These are phyloP conservation scores for Pachycephala philippinensis DNA, from an alignment of 2,113 vertebrate genomes.

Conservation along the genomic window DNA sequence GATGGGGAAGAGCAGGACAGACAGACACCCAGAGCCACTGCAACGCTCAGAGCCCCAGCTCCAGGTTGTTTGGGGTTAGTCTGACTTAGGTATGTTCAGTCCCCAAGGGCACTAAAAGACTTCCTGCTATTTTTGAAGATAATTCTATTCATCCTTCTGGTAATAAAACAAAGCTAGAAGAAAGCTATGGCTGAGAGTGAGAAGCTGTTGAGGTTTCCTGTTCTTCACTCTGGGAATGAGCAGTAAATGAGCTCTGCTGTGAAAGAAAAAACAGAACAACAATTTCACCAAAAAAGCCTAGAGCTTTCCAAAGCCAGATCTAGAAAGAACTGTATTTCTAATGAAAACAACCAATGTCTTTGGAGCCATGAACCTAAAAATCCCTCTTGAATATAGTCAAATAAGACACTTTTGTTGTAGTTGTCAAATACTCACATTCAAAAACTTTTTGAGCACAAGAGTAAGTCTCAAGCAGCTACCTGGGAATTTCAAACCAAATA, in stretches of 20 bases:
- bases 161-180: slow-evolving; percentile 7
- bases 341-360: background rate
- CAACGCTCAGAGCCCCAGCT: background rate
- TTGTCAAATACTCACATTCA: background rate
- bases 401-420: background rate
- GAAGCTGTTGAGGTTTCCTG: slow-evolving; percentile 29
- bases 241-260: background rate
- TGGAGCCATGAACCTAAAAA: background rate
- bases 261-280: background rate
- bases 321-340: background rate
- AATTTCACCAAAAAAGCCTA: background rate
- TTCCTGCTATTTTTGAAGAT: slow-evolving; percentile 19
- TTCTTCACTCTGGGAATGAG: background rate
- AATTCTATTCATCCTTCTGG: slow-evolving; percentile 20
- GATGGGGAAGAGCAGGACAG: background rate
- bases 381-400: background rate
- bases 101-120: background rate
- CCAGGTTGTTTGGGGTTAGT: background rate
- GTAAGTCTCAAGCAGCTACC: background rate
- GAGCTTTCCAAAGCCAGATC: background rate
- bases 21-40: background rate
- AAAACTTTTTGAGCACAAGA: background rate
- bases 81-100: background rate
- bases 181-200: slow-evolving; percentile 6
- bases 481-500: background rate